Evolutionary conservation across 2,113 vertebrate species (phyloP), one percentile per base, ranked within the genome.

Genomic region (Hassar affinis): DNA sequence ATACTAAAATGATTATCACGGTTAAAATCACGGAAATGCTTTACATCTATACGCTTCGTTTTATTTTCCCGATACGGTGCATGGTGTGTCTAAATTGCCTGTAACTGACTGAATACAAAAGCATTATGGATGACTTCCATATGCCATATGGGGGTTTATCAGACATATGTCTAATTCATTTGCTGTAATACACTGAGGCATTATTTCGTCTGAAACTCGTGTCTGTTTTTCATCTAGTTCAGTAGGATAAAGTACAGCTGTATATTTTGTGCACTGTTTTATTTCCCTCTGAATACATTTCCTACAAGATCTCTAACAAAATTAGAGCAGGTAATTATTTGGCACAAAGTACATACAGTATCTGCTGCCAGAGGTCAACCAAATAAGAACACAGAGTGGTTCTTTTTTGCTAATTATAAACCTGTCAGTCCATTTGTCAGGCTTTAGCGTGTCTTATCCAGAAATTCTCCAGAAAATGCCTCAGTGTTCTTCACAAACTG

Each of bases 291-390:
- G n/a, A n/a, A n/a, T n/a, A 35, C 62, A 75, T 51, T 56, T 79
- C 42, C 35, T 20, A 59, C 57, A 30, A 52, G 59, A 83, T 52
- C 68, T 42, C 57, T 79, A 66, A 56, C 33, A 38, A 47, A 83
- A 79, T 80, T 77, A 80, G 71, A 69, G 42, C 22, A 52, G 52
- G 47, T 25, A 30, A 77, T 38, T 57, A 74, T 77, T 77, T 76
- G 78, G 68, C 62, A 85, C 30, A 82, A 85, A 78, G 49, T 20
- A 72, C 25, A 69, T 72, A n/a, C n/a, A n/a, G n/a, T n/a, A 85
- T 78, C 78, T 66, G 74, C 75, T 76, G 22, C 27, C 64, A 51
- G 71, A 72, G 81, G 68, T 74, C 85, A 74, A 25, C 56, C 25
- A 56, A 82, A 74, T 74, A 59, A 72, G n/a, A 75, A 74, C 20